Conservation (phyloP, 2,113 vertebrate species). For the Prietella phreatophila region DNA sequence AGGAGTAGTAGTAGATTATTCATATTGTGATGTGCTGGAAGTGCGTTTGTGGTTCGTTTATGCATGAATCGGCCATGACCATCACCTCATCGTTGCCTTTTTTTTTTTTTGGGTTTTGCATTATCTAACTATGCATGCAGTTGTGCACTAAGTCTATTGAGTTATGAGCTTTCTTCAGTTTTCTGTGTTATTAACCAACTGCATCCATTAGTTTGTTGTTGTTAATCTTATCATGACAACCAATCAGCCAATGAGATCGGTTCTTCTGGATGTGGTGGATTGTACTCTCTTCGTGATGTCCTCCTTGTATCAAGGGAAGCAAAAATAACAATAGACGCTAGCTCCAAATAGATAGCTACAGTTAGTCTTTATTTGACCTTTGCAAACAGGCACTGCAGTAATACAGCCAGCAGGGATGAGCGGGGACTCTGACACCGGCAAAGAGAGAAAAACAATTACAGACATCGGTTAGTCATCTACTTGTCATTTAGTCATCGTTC, state of each 20-base stretch:
- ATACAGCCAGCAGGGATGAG: neutral
- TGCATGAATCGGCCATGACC: neutral
- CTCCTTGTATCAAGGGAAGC: neutral
- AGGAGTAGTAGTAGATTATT: neutral
- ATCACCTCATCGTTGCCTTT: neutral
- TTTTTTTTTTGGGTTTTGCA: neutral
- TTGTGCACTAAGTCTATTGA: neutral
- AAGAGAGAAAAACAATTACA: neutral
- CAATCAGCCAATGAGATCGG: slow-evolving; percentile 73
- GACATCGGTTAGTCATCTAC: neutral
- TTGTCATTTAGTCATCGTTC: neutral
- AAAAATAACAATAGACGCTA: neutral
- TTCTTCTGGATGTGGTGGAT: slow-evolving; percentile 67
- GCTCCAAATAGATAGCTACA: neutral
- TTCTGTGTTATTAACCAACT: slow-evolving; percentile 60
- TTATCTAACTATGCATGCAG: slow-evolving; percentile 52
- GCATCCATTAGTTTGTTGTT: slow-evolving; percentile 47
- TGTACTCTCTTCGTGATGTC: slow-evolving; percentile 66
- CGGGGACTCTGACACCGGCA: neutral
- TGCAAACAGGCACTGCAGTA: slow-evolving; percentile 32
- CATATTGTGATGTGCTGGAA: neutral
- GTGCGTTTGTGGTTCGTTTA: neutral
- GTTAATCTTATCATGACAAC: slow-evolving; percentile 70
- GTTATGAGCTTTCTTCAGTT: slow-evolving; percentile 1
- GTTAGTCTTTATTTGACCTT: slow-evolving; percentile 9